Evolutionary conservation across 2,113 vertebrate genomes (phyloP).

Genomic region (Cheilinus undulatus): DNA sequence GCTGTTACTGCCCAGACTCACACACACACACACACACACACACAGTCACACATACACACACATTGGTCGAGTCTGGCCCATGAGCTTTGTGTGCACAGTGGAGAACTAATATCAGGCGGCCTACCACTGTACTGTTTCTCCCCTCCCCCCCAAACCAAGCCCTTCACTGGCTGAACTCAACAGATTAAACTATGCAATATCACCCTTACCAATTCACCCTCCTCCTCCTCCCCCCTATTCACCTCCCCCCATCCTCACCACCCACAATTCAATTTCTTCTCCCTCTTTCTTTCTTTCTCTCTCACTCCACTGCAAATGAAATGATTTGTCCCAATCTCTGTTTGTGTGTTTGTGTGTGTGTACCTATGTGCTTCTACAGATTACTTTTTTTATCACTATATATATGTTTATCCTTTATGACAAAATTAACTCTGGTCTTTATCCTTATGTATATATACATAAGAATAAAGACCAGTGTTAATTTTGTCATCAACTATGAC

Average conservation of each 20-base stretch:
- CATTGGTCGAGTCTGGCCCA: constrained; percentile 21
- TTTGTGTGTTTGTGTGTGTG: constrained; percentile 28
- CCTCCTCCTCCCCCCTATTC: constrained; percentile 38
- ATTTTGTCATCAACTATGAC: too few relatives aligned
- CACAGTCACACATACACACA: constrained; percentile 1
- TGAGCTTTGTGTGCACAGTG: constrained; percentile 34
- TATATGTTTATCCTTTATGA: constrained; percentile 8
- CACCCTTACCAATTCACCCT: constrained; percentile 77
- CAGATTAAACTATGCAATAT: constrained; percentile 85
- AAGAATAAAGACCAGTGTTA: too few relatives aligned
- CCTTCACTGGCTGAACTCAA: constrained; percentile 77
- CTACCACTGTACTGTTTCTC: constrained; percentile 65
- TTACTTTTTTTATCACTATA: background rate
- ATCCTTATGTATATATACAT: too few relatives aligned
- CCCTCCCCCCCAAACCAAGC: constrained; percentile 64
- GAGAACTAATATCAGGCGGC: constrained; percentile 67
- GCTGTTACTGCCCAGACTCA: constrained; percentile 33
- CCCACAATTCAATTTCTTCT: constrained; percentile 76
- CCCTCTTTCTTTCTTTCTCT: constrained; percentile 44
- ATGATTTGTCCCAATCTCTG: constrained; percentile 71
- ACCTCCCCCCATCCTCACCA: constrained; percentile 44
- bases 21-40: constrained; percentile 20
- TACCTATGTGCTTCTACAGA: constrained; percentile 27
- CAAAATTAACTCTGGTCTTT: too few relatives aligned
- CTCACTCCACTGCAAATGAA: constrained; percentile 53